These are phyloP conservation scores for Xanthorhoe spadicearia DNA, from an alignment of 2,888 invertebrate genomes.

Conservation along the genomic window DNA sequence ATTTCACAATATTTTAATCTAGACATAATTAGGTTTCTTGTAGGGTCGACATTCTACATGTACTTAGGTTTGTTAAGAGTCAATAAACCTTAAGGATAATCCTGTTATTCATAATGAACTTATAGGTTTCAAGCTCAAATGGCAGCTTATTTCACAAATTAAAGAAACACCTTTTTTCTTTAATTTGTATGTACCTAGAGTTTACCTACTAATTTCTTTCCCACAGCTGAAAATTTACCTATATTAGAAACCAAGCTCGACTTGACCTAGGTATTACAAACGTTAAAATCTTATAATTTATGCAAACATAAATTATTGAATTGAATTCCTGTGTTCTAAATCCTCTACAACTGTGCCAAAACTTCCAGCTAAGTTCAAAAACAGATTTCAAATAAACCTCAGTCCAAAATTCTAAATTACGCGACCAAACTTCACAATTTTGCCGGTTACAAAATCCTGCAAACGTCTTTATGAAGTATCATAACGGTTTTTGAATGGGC, in stretches of 20 bases:
- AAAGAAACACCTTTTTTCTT: too few species aligned
- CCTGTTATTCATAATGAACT: too few species aligned
- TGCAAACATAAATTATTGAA: background rate
- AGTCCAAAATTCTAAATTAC: constrained; percentile 48
- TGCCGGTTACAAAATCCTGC: constrained; percentile 51
- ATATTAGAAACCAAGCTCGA: too few species aligned
- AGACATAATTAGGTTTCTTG: too few species aligned
- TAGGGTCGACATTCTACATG: too few species aligned
- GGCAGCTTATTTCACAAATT: too few species aligned
- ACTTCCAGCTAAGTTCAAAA: constrained; percentile 34
- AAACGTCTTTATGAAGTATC: constrained; percentile 50
- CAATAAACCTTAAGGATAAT: too few species aligned
- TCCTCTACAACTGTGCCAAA: constrained; percentile 28
- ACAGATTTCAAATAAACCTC: constrained; percentile 32
- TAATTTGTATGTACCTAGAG: too few species aligned
- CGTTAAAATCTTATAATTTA: background rate
- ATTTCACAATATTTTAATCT: background rate
- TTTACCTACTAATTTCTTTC: constrained; percentile 3
- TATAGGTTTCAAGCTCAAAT: too few species aligned
- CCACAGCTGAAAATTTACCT: background rate
- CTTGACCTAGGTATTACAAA: too few species aligned
- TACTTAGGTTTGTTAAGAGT: too few species aligned
- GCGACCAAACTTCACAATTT: constrained; percentile 48
- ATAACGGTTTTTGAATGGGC: constrained; percentile 50
- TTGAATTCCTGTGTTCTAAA: background rate